Evolutionary conservation across 2,113 vertebrate species (phyloP), one percentile per base, ranked within the genome.

Genomic region (Pholis gunnellus): DNA sequence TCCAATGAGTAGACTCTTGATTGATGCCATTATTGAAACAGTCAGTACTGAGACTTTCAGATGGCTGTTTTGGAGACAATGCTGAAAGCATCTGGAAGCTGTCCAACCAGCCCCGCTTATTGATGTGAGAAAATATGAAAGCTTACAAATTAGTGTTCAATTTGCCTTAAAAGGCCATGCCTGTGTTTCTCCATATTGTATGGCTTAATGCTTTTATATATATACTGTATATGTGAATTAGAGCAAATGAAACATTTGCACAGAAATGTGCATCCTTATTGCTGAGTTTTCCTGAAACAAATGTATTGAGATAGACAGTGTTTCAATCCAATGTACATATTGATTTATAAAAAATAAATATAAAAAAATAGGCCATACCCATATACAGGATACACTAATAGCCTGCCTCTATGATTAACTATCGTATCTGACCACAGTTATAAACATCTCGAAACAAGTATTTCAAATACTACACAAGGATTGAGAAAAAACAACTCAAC

Each of bases 21-120:
- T 69, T 79, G 83, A 73, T 65, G 79, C 44, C 52, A 75, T 78
- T 54, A 84, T 34, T 73, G 67, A 78, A 81, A 54, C 50, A 29
- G 56, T 75, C 44, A 20, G 34, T 50, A 0, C 44, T 34, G 14
- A 80, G 77, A 75, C 40, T 52, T 65, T 56, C 34, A 72, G 8
- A 27, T 15, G 42, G 40, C 31, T 40, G n/a, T 13, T 78, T n/a
- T 64, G 38, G 68, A 69, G 61, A 17, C 46, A 9, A 56, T 38
- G 38, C 70, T 64, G 75, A 48, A 79, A 74, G 50, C 71, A 34
- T 75, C 56, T 88, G 83, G 87, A 85, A 46, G 52, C 34, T 48
- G 22, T 86, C 69, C 64, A 81, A 75, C 18, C 52, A 66, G 2
- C 9, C 14, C 46, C n/a, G n/a, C 31, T 42, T 76, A 52, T 44